Percentiles rank a stretch among this genome's conserved stretches.
These are phyloP conservation scores for Aix galericulata DNA, from an alignment of 2,113 vertebrate species.

Conservation along the genomic window DNA sequence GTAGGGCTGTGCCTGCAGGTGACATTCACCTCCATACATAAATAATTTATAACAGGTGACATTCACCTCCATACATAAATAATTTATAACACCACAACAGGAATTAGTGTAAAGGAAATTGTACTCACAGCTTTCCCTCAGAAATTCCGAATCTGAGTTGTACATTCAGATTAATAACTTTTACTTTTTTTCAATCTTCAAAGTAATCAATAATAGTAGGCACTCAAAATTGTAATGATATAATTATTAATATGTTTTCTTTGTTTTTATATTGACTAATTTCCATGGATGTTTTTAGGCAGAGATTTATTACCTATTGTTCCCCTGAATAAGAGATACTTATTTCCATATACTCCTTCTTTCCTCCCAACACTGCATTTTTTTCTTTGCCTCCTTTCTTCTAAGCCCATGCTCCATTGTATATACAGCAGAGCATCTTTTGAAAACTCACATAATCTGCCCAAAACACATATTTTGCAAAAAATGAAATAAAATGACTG, in stretches of 20 bases:
- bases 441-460: neutral
- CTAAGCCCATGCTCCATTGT: neutral
- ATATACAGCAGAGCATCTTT: neutral
- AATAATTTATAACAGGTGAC: neutral
- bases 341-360: neutral
- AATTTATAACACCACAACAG: neutral
- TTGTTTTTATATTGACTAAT: neutral
- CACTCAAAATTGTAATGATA: neutral
- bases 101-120: neutral
- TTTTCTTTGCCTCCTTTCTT: neutral
- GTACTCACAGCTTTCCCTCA: neutral
- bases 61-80: neutral
- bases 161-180: neutral
- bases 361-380: neutral
- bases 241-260: neutral
- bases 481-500: neutral
- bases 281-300: neutral
- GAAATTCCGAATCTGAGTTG: neutral
- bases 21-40: neutral
- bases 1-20: neutral
- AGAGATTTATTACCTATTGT: neutral
- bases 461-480: neutral
- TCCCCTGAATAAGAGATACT: neutral
- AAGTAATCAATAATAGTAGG: neutral
- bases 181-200: neutral